Evolutionary conservation across 2,113 vertebrate species (phyloP).

Genomic region (Craseonycteris thonglongyai): DNA sequence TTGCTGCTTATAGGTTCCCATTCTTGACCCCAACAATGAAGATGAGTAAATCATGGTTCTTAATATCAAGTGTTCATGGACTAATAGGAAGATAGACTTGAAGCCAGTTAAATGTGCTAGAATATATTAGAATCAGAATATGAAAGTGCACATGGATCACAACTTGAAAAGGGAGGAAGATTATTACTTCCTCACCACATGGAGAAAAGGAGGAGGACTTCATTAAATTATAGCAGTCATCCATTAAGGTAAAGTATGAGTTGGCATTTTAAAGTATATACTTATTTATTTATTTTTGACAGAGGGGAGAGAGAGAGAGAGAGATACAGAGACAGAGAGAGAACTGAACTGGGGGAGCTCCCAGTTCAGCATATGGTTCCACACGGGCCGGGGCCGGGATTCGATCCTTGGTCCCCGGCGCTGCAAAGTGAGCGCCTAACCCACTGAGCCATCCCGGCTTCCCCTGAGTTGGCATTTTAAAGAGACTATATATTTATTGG

Average conservation of each 20-base stretch:
- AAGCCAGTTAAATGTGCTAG: not conserved
- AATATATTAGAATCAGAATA: not conserved
- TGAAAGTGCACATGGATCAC: not conserved
- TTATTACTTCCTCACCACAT: not conserved
- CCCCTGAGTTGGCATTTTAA: not conserved
- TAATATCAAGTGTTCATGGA: not conserved
- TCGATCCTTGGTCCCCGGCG: too few species aligned
- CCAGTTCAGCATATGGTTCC: too few species aligned
- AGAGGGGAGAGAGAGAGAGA: too few species aligned
- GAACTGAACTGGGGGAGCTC: too few species aligned
- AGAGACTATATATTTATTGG: not conserved
- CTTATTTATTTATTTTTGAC: too few species aligned
- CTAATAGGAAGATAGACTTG: not conserved
- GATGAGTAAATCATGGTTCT: not conserved
- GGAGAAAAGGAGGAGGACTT: fast-evolving
- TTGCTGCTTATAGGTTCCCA: not conserved
- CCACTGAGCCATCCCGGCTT: too few species aligned
- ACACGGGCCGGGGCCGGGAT: too few species aligned
- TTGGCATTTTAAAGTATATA: not conserved
- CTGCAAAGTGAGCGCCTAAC: too few species aligned
- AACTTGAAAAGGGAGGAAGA: not conserved
- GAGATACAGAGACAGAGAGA: too few species aligned
- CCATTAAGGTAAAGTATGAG: fast-evolving
- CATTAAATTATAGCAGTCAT: not conserved
- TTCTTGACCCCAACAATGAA: not conserved